Percentiles rank a stretch among this genome's conserved stretches.
Evolutionary conservation across 2,797 vertebrate species (phyloP).

Genomic region (Labroides dimidiatus): DNA sequence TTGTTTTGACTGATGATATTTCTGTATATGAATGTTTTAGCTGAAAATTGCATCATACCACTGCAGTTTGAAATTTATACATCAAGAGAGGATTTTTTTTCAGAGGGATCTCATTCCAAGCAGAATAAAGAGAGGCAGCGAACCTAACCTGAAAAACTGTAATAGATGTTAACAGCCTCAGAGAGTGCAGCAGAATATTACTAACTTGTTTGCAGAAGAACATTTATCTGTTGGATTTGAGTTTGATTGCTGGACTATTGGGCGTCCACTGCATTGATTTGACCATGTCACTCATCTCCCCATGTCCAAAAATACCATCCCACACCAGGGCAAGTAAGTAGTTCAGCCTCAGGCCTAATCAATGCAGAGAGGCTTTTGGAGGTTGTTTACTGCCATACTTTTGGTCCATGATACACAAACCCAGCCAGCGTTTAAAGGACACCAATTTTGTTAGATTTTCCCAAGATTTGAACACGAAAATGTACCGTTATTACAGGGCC

Average conservation of each 20-base stretch:
- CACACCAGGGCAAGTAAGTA: slow-evolving; percentile 77
- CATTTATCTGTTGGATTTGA: slow-evolving; percentile 32
- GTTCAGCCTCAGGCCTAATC: slow-evolving; percentile 81
- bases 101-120: not conserved
- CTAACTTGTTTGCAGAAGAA: slow-evolving; percentile 18
- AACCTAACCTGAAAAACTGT: not conserved
- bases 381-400: slow-evolving; percentile 73
- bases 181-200: not conserved
- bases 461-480: slow-evolving; percentile 65
- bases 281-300: slow-evolving; percentile 67
- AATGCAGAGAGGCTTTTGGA: slow-evolving; percentile 77
- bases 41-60: not conserved
- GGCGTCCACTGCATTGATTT: slow-evolving; percentile 67
- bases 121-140: not conserved
- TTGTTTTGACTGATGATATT: slow-evolving; percentile 24
- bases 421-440: slow-evolving; percentile 53
- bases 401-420: slow-evolving; percentile 66
- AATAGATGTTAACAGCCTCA: slow-evolving; percentile 2
- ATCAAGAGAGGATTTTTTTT: not conserved
- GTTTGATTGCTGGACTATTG: slow-evolving; percentile 48
- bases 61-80: not conserved
- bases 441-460: slow-evolving; percentile 70
- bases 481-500: slow-evolving; percentile 50
- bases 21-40: not conserved
- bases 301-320: slow-evolving; percentile 70